phyloP scores from a whole-genome alignment of 2,888 invertebrate genomes.

The Petrolisthes cinctipes region DNA sequence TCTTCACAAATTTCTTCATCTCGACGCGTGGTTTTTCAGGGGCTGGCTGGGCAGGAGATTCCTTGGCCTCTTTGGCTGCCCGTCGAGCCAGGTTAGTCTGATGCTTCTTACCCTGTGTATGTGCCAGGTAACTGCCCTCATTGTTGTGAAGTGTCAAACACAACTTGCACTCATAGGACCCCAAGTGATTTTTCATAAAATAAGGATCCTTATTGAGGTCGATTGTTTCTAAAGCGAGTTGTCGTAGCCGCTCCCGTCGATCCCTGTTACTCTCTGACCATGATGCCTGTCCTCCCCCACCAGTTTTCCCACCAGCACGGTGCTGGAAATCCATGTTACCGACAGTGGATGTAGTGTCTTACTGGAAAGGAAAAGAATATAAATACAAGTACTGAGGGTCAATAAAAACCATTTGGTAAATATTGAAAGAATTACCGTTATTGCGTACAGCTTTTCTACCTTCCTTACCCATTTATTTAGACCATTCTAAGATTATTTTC shows the following conservation, averaged over 20 bases:
- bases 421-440: no score
- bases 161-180: slow-evolving; percentile 98
- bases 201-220: slow-evolving; percentile 99
- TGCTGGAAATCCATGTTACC: slow-evolving; percentile 96
- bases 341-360: background rate
- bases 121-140: slow-evolving; percentile 98
- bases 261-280: slow-evolving; percentile 99
- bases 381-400: background rate
- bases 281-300: slow-evolving; percentile 98
- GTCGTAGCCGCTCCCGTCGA: slow-evolving; percentile 92
- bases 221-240: slow-evolving; percentile 97
- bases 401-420: background rate
- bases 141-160: slow-evolving; percentile 99
- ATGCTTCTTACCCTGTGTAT: slow-evolving; percentile 99
- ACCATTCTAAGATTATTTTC: background rate
- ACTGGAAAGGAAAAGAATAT: background rate
- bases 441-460: no score
- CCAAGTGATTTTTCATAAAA: slow-evolving; percentile 99
- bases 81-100: slow-evolving; percentile 97
- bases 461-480: background rate
- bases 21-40: slow-evolving; percentile 97
- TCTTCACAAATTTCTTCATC: slow-evolving; percentile 99
- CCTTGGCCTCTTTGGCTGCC: slow-evolving; percentile 98
- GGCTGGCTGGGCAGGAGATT: slow-evolving; percentile 92
- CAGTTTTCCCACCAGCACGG: slow-evolving; percentile 98